Percentiles rank a stretch among this genome's conserved stretches.
Evolutionary conservation across 92 coral and sea anemone genomes (phyloP).

Genomic region (Phymanthus crucifer): DNA sequence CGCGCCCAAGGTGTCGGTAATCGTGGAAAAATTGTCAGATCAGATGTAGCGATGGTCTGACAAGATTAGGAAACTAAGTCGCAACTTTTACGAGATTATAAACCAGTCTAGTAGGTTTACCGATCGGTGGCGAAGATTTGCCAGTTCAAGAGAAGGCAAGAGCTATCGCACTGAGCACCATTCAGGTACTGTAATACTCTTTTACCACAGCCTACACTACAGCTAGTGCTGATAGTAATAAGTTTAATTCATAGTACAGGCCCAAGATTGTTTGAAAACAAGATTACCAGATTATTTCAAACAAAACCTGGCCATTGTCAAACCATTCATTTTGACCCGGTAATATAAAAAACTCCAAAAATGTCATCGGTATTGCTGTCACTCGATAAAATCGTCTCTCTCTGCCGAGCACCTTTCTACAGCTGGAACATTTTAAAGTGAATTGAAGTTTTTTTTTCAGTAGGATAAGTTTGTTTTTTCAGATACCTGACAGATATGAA

Average conservation of each 20-base stretch:
- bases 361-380: too few species aligned
- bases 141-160: background rate
- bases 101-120: background rate
- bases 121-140: background rate
- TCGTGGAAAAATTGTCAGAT: conserved; percentile 8
- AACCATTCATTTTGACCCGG: too few species aligned
- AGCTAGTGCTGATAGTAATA: background rate
- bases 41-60: background rate
- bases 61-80: conserved; percentile 1
- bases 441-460: too few species aligned
- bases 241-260: background rate
- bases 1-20: background rate
- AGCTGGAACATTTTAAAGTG: background rate
- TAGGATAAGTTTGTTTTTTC: background rate
- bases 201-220: background rate
- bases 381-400: too few species aligned
- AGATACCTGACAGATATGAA: background rate
- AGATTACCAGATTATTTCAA: background rate
- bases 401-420: too few species aligned
- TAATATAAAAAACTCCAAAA: too few species aligned
- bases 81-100: background rate
- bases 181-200: background rate
- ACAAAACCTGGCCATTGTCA: background rate
- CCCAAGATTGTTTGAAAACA: background rate
- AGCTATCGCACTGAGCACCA: background rate